A percentile compares a stretch with the other conserved stretches of the same genome.
These are phyloP conservation scores for Phalanger gymnotis DNA, from an alignment of 2,797 vertebrate genomes.

Conservation along the genomic window DNA sequence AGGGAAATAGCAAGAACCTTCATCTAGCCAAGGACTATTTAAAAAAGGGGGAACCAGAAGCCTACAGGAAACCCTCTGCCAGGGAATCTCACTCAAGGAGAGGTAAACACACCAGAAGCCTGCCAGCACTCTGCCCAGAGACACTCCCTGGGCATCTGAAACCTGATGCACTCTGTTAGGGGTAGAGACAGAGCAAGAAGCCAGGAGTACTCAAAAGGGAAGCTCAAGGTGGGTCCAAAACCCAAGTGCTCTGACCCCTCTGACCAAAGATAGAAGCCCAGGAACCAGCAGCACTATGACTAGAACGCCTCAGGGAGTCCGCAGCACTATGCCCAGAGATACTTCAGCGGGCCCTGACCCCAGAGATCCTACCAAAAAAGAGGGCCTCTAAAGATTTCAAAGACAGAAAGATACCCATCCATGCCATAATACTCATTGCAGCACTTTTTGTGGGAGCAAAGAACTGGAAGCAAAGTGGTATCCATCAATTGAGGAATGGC, in stretches of 20 bases:
- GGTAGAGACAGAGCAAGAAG: neutral
- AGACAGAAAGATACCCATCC: neutral
- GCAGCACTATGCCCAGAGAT: neutral
- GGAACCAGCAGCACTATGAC: neutral
- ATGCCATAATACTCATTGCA: neutral
- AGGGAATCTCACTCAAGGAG: no score
- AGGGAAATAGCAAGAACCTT: no score
- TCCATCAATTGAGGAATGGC: neutral
- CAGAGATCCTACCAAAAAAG: neutral
- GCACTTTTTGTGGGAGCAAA: neutral
- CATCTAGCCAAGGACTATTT: no score
- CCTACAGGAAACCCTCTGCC: no score
- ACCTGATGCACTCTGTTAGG: no score
- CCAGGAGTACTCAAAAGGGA: neutral
- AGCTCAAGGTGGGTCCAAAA: neutral
- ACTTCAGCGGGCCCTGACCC: neutral
- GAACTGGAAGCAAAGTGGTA: neutral
- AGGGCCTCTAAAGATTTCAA: neutral
- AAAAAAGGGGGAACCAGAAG: no score
- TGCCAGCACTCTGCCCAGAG: no score
- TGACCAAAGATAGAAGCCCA: neutral
- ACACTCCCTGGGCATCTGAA: no score
- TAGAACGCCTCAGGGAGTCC: no score
- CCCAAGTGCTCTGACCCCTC: neutral
- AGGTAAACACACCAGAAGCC: no score